Percentiles rank a stretch among this genome's conserved stretches.
Evolutionary conservation across 2,113 vertebrate genomes (phyloP).

Genomic region (Eleginops maclovinus): DNA sequence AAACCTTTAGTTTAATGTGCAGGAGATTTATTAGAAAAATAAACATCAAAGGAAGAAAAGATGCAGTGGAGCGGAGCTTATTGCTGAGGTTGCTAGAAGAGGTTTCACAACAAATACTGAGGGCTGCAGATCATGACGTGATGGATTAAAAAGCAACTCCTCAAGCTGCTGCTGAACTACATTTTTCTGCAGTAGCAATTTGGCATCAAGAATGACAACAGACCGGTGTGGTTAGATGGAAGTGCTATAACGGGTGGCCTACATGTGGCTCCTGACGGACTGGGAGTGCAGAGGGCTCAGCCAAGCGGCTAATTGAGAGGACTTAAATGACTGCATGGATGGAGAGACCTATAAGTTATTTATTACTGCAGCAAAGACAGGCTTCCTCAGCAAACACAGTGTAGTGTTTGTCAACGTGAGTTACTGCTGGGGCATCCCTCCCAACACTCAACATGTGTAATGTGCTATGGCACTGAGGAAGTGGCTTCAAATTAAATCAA

Average conservation of each 20-base stretch:
- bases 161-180: neutral
- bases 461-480: neutral
- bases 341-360: constrained; percentile 82
- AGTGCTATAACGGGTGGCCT: constrained; percentile 21
- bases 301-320: constrained; percentile 77
- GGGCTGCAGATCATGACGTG: constrained; percentile 3
- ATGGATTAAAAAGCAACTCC: too few species aligned
- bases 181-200: constrained; percentile 22
- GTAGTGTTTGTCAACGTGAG: constrained; percentile 35
- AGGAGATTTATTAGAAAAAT: neutral
- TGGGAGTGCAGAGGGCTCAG: constrained; percentile 62
- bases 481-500: constrained; percentile 16
- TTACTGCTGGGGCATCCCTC: constrained; percentile 43
- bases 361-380: constrained; percentile 81
- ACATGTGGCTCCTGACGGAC: constrained; percentile 46
- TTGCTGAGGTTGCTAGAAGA: constrained; percentile 11
- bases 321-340: constrained; percentile 74
- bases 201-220: constrained; percentile 11
- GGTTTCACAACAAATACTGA: neutral
- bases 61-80: neutral
- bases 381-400: constrained; percentile 70
- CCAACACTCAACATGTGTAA: constrained; percentile 25
- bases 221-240: constrained; percentile 26
- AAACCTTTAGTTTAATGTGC: constrained; percentile 3
- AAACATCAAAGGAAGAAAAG: neutral